These are phyloP conservation scores for Eilema depressum DNA, from an alignment of 2,888 invertebrate species.

Conservation along the genomic window DNA sequence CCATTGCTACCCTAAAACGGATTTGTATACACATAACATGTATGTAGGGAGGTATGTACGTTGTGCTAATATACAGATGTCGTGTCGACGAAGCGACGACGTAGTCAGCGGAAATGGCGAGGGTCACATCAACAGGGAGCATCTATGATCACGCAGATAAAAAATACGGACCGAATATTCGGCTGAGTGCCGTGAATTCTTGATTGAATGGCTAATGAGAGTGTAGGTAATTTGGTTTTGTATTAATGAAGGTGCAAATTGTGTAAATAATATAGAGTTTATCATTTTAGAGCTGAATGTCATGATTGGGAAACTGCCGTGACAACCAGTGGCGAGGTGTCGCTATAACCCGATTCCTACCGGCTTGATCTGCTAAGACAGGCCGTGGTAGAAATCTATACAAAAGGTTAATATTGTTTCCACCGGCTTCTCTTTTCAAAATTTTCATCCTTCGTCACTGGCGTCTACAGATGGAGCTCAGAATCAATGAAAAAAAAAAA, in stretches of 20 bases:
- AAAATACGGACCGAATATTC: neutral
- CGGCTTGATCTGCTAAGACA: too few species aligned
- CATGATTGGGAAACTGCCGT: too few species aligned
- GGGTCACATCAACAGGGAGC: conserved; percentile 7
- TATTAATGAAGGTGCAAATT: neutral
- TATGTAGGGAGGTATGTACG: neutral
- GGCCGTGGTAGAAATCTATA: too few species aligned
- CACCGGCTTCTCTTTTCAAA: too few species aligned
- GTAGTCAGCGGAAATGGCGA: conserved; percentile 13
- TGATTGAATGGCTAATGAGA: neutral
- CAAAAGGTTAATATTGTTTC: too few species aligned
- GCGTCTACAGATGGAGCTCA: too few species aligned
- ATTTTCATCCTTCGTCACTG: too few species aligned
- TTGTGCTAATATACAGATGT: neutral
- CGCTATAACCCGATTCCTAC: too few species aligned
- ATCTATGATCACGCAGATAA: neutral
- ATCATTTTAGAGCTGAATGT: too few species aligned
- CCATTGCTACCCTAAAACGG: neutral
- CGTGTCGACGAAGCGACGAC: neutral
- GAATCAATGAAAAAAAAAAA: too few species aligned
- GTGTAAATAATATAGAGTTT: neutral
- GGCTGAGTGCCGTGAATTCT: neutral
- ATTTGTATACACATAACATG: neutral
- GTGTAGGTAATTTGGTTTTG: neutral
- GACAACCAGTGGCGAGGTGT: too few species aligned